phyloP scores from a whole-genome alignment of 1,140 invertebrate species.

The Venturia canescens region DNA sequence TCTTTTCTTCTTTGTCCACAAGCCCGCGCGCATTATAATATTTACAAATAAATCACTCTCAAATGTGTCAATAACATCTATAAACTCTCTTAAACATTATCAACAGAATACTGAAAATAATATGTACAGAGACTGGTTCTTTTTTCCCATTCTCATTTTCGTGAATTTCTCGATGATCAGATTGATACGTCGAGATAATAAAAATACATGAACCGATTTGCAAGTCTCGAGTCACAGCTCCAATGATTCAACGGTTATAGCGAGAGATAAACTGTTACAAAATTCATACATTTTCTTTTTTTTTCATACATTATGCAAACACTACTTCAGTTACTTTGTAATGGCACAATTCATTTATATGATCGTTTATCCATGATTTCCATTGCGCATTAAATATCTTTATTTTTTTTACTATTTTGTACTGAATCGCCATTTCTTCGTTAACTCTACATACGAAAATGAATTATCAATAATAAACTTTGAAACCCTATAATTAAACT shows the following conservation, averaged over 20 bases:
- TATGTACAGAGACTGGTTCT: constrained; percentile 45
- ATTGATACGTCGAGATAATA: constrained; percentile 26
- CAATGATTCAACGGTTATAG: no score
- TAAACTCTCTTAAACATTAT: constrained; percentile 54
- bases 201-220: not conserved
- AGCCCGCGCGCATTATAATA: constrained; percentile 32
- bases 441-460: no score
- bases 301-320: no score
- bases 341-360: not conserved
- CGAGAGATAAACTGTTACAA: no score
- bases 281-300: no score
- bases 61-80: constrained; percentile 53
- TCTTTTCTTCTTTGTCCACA: not conserved
- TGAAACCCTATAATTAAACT: no score
- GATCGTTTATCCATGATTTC: no score
- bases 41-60: constrained; percentile 54
- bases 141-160: not conserved
- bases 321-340: not conserved
- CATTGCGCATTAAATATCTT: no score
- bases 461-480: no score
- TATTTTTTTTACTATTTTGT: no score
- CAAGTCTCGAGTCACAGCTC: no score
- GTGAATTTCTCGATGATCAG: constrained; percentile 23
- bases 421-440: no score
- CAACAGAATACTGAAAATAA: constrained; percentile 55